phyloP scores from a whole-genome alignment of 2,113 vertebrate genomes.

The Micronycteris hirsuta region DNA sequence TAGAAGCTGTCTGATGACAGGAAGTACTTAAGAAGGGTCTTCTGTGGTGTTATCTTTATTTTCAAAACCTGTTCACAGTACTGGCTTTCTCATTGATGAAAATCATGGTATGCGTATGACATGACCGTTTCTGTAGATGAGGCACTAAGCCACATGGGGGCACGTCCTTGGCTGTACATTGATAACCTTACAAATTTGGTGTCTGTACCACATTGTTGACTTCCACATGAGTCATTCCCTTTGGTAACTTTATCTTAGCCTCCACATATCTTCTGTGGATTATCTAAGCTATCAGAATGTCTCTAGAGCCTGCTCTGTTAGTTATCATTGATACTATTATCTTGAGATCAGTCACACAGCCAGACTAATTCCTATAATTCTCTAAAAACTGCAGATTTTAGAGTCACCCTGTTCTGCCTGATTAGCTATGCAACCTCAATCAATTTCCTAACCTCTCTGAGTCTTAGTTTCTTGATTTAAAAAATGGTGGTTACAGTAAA shows the following conservation, averaged over 20 bases:
- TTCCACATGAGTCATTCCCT: background rate
- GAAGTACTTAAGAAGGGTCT: background rate
- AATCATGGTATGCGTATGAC: background rate
- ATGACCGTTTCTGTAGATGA: background rate
- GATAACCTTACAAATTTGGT: background rate
- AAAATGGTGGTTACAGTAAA: background rate
- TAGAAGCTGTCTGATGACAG: background rate
- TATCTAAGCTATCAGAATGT: background rate
- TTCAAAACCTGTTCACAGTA: background rate
- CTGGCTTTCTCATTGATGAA: background rate
- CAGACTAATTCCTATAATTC: background rate
- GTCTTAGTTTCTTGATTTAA: background rate
- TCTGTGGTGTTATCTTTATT: slow-evolving; percentile 30
- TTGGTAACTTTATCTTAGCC: background rate
- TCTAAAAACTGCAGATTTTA: background rate
- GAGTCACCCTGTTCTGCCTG: background rate
- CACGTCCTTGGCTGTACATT: background rate
- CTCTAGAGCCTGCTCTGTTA: background rate
- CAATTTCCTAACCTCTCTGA: slow-evolving; percentile 11
- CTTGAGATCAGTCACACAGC: background rate
- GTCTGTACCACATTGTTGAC: background rate
- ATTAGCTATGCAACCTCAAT: background rate
- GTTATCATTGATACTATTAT: background rate
- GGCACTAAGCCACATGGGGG: background rate
- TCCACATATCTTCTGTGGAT: background rate